Evolutionary conservation across 2,113 vertebrate species (phyloP).

Genomic region (Garra rufa): DNA sequence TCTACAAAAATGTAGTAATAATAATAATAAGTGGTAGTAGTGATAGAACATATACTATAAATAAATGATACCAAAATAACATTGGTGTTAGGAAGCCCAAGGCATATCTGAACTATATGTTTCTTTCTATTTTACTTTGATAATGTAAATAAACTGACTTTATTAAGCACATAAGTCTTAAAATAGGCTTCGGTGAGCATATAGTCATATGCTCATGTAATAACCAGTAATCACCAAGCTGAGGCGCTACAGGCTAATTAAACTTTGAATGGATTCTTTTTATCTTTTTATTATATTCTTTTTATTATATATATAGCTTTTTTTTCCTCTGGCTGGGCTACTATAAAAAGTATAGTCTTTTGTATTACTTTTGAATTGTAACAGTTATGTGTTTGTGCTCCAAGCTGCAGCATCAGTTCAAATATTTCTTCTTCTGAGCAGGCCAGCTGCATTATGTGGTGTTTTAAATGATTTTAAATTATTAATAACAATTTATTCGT

Average conservation of each 20-base stretch:
- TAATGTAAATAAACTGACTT: not conserved
- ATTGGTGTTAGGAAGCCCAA: not conserved
- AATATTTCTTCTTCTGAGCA: too few species aligned
- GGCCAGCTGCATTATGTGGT: too few species aligned
- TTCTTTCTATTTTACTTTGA: not conserved
- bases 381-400: not conserved
- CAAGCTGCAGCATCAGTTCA: too few species aligned
- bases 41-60: not conserved
- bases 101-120: too few species aligned
- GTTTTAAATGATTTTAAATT: not conserved
- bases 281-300: too few species aligned
- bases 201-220: not conserved
- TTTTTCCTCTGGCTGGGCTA: too few species aligned
- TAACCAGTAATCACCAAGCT: not conserved
- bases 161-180: not conserved
- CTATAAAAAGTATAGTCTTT: too few species aligned
- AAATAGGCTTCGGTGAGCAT: too few species aligned
- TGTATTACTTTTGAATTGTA: not conserved
- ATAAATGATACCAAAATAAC: not conserved
- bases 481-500: not conserved
- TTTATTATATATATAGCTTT: too few species aligned
- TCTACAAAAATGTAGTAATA: not conserved
- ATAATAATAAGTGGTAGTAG: not conserved
- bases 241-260: conserved; percentile 27
- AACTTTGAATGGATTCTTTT: not conserved